A percentile compares a stretch with the other conserved stretches of the same genome.
These are phyloP conservation scores for Sorex fumeus DNA, from an alignment of 2,113 vertebrate genomes.

Conservation along the genomic window DNA sequence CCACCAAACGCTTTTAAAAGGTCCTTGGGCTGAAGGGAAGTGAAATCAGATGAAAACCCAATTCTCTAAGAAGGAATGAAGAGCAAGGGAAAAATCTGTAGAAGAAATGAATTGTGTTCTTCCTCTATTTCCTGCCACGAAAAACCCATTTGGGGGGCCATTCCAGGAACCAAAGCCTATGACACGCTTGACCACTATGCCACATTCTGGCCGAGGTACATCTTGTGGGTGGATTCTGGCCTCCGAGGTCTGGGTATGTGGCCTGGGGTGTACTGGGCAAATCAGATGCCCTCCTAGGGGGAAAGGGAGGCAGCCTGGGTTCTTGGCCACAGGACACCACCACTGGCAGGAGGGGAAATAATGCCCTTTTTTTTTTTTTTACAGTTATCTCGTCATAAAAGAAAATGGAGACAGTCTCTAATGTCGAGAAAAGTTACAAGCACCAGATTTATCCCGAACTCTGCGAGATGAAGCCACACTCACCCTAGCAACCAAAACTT, in stretches of 20 bases:
- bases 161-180: too few species aligned
- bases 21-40: not conserved
- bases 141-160: too few species aligned
- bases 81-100: not conserved
- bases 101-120: not conserved
- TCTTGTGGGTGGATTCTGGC: too few species aligned
- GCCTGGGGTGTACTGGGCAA: not conserved
- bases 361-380: not conserved
- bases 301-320: too few species aligned
- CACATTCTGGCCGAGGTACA: not conserved
- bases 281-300: not conserved
- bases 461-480: not conserved
- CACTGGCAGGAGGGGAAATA: too few species aligned
- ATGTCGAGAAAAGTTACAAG: conserved; percentile 9
- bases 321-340: not conserved
- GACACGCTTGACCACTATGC: too few species aligned
- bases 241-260: too few species aligned
- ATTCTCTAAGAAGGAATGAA: not conserved
- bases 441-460: not conserved
- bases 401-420: not conserved
- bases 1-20: too few species aligned
- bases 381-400: not conserved
- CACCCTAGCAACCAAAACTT: not conserved
- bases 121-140: not conserved
- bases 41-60: conserved; percentile 9